Conservation (phyloP, 2,888 invertebrate species). For the Lissocephala sabroskyi region DNA sequence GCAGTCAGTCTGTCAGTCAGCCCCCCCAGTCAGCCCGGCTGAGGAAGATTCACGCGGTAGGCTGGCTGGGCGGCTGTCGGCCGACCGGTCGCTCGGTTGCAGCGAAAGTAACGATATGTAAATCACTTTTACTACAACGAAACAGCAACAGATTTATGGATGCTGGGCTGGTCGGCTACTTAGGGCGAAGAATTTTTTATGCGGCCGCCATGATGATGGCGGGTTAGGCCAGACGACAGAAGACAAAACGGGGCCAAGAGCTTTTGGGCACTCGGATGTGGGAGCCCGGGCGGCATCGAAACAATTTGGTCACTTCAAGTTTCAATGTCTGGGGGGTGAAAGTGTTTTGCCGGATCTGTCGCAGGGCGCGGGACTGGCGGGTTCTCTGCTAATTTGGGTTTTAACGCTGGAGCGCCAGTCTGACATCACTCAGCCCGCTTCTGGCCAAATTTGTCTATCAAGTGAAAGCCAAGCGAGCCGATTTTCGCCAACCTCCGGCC, state of each 20-base stretch:
- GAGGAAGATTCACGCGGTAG: too few species aligned
- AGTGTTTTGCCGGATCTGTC: too few species aligned
- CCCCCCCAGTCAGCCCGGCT: too few species aligned
- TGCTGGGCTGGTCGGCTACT: constrained; percentile 40
- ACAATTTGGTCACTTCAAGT: too few species aligned
- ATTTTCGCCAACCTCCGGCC: constrained; percentile 42
- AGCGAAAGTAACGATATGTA: constrained; percentile 34
- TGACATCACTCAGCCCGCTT: constrained; percentile 8
- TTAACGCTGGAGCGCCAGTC: constrained; percentile 7
- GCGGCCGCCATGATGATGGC: constrained; percentile 26
- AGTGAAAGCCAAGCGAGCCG: constrained; percentile 48
- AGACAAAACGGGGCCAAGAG: too few species aligned
- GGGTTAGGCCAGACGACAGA: too few species aligned
- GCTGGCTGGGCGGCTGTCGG: neutral
- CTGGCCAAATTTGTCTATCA: constrained; percentile 42
- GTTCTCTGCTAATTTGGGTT: constrained; percentile 16
- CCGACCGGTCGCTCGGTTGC: neutral
- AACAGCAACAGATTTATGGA: constrained; percentile 46
- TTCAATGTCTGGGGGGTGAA: too few species aligned
- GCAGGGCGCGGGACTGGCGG: too few species aligned
- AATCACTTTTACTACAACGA: constrained; percentile 50
- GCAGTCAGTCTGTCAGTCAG: too few species aligned
- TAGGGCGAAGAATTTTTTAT: constrained; percentile 52
- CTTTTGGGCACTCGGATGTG: too few species aligned
- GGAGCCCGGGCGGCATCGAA: too few species aligned